Evolutionary conservation across 2,797 vertebrate genomes (phyloP).

Genomic region (Adrianichthys oophorus): DNA sequence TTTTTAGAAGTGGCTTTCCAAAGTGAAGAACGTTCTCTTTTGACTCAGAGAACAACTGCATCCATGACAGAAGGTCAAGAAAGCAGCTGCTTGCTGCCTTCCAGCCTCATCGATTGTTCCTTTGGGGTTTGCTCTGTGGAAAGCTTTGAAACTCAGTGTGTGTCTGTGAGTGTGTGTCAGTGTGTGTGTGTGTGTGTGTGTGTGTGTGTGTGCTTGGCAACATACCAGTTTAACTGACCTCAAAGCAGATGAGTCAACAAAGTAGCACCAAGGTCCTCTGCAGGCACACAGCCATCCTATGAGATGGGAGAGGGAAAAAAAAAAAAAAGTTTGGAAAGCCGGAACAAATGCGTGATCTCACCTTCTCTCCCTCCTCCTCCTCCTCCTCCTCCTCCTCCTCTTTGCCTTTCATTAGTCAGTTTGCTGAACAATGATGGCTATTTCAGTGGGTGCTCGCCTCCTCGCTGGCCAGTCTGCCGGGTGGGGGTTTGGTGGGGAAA

Average conservation of each 20-base stretch:
- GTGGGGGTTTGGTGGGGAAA: constrained; percentile 30
- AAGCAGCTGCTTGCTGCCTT: constrained; percentile 21
- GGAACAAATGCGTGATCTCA: constrained; percentile 67
- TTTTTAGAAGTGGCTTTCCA: constrained; percentile 1
- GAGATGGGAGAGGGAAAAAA: constrained; percentile 42
- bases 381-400: neutral
- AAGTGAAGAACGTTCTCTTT: constrained; percentile 2
- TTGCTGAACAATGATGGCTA: constrained; percentile 59
- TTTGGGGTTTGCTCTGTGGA: constrained; percentile 13
- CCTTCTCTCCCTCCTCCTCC: constrained; percentile 16
- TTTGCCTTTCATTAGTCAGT: constrained; percentile 58
- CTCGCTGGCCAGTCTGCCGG: constrained; percentile 30
- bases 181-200: constrained; percentile 12
- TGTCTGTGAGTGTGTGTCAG: constrained; percentile 3
- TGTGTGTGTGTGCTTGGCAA: constrained; percentile 25
- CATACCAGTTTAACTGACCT: constrained; percentile 38
- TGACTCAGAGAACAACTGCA: constrained; percentile 5
- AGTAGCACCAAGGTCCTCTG: constrained; percentile 22
- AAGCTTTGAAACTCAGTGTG: constrained; percentile 7
- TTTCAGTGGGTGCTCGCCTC: constrained; percentile 39
- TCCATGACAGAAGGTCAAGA: constrained; percentile 28
- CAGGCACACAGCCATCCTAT: constrained; percentile 29
- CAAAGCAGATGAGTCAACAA: constrained; percentile 44
- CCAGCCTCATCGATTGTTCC: constrained; percentile 30
- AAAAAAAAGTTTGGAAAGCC: neutral